Base-by-base conservation (phyloP, 2,113 vertebrate species). In the Xerus inauris region DNA sequence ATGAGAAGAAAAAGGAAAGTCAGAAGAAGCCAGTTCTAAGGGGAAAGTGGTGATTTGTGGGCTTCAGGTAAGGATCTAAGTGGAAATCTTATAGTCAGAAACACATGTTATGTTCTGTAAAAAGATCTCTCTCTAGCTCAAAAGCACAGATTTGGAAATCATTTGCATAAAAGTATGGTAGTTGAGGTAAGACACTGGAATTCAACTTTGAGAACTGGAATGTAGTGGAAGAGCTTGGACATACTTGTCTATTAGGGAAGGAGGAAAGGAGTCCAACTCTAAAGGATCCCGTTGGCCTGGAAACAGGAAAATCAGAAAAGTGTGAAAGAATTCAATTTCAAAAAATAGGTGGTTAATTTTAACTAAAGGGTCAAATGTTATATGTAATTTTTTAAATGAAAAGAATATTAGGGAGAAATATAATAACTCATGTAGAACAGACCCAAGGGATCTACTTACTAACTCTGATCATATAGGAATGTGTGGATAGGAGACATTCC, bases 1-100 rank as follows among this genome's bases (percentile, higher is more conserved):
- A 14, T 80, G 57, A 95, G 3, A 32, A 94, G 77, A 95, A 71
- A 89, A 86, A 84, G 81, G 42, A 64, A 81, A 84, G 42, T 77
- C 62, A 64, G 24, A 59, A 40, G 24, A 76, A 32, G 14, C 28
- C 49, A 54, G 3, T 59, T 64, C 51, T 64, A 32, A 82, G 24
- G 30, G n/a, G 49, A 54, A 69, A 11, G 17, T 83, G 28, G 59
- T 73, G 16, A 71, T 87, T 90, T 64, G 35, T 64, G 40, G 38
- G 20, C 35, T 94, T 87, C n/a, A 80, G 19, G 28, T 93, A 26
- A 85, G 9, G 71, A 72, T 77, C 2, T 71, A 59, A 83, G 47
- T 26, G 54, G 79, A 75, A 95, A 54, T 32, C 24, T 69, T 69
- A 45, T 51, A 13, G 49, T 67, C 38, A 75, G 42, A 84, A 71